Base-by-base conservation (phyloP, 2,113 vertebrate genomes). In the Trochalopteron elliotii region DNA sequence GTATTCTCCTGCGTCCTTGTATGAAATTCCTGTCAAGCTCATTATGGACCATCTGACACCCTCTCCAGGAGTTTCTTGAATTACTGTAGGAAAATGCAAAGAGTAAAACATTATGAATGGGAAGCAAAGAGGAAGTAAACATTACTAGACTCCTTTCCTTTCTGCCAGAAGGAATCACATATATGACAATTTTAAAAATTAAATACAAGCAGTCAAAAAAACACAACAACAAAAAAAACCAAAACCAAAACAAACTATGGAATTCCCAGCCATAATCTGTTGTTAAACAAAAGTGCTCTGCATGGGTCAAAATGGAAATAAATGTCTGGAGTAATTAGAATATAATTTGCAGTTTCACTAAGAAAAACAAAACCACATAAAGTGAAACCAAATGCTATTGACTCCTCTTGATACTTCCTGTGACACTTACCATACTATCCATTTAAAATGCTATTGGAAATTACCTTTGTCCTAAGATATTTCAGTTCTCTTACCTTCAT, bases 21-120 rank as follows among this genome's bases (percentile, higher is more conserved):
- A 97, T 16, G 98, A 95, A 94, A 99, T 98, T 67, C 98, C 98
- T 23, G 98, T 98, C 96, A 99, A 83, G 90, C 99, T 99, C 90
- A 99, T 98, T 89, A 99, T 99, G 95, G 99, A 99, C 99, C 99
- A 99, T 69, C 98, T 97, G 76, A 99, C 97, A 64, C 99, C 99
- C 28, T 99, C 98, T 53, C 97, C 98, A 56, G 99, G 99, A 90
- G 99, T 99, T 93, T 99, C 99, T 95, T 99, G 99, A 83, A 99
- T 98, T 85, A 99, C 99, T 99, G 63, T 22, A 88, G 91, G 81
- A 87, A 97, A 97, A 87, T 56, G 23, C 50, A 94, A 59, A 85
- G 44, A 91, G 53, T 20, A 88, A 96, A 91, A 83, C 11, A 91
- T 85, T 75, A 74, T 23, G 42, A 81, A 63, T 19, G 12, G 15